Evolutionary conservation across 2,797 vertebrate species (phyloP), one percentile per base, ranked within the genome.

Genomic region (Megaceryle alcyon): DNA sequence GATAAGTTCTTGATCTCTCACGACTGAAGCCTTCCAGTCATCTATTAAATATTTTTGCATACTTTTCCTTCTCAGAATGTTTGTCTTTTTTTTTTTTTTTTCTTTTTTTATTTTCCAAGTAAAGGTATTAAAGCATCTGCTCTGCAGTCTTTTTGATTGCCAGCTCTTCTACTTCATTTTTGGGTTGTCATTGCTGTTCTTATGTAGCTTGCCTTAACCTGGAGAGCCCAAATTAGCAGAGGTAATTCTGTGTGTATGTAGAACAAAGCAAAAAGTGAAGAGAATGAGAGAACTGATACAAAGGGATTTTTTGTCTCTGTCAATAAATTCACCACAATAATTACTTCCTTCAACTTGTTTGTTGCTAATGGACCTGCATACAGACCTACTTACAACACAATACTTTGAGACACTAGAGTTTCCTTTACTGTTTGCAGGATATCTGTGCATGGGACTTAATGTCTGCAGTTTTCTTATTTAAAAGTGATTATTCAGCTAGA

Each of bases 311-410:
- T 95, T 95, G 92, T 5, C 66, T 88, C 77, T 91, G 82, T 94
- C 77, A 96, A 94, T 97, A 94, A 97, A 94, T 84, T 88, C 77
- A 94, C 96, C 94, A 69, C 96, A 96, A 60, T 53, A 82, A 89
- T 56, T 88, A 90, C 91, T 97, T 97, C 94, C 96, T 84, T 78
- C 84, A 75, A 63, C 11, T 4, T 17, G 60, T 88, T 83, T 92
- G 69, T 44, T 91, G 28, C 82, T 86, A 88, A 91, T 92, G 56
- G 80, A 90, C 87, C 85, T 80, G 63, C 56, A 76, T 10, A 14
- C 68, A 94, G 89, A 94, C 84, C 82, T 48, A 53, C 80, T 92
- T 17, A 49, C 59, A 96, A 28, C 39, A 31, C 84, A 88, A 60
- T 61, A 35, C 46, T 72, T 88, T 57, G 3, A 2, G 73, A 88